Conservation (phyloP, 2,113 vertebrate species). For the Mirounga angustirostris region DNA sequence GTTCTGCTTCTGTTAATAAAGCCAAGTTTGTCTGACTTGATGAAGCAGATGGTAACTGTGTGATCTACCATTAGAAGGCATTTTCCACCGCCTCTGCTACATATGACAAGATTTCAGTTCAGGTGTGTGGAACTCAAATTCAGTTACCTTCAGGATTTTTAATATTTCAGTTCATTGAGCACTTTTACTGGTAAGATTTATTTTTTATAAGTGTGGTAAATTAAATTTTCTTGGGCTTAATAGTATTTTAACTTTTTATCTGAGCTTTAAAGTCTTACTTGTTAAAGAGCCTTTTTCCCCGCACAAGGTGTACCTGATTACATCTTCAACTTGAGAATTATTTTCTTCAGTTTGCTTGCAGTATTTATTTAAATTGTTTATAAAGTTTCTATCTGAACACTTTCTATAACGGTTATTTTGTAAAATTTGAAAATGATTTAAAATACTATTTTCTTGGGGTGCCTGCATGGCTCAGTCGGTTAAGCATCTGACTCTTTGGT, state of each 20-base stretch:
- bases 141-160: constrained; percentile 33
- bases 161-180: constrained; percentile 34
- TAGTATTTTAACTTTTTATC: constrained; percentile 61
- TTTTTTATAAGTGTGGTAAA: constrained; percentile 63
- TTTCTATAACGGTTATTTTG: background rate
- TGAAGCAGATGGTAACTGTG: constrained; percentile 64
- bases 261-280: constrained; percentile 52
- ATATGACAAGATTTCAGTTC: constrained; percentile 56
- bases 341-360: background rate
- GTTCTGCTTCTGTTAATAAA: constrained; percentile 35
- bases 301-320: background rate
- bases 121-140: constrained; percentile 1
- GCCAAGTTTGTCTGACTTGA: constrained; percentile 33
- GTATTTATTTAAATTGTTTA: background rate
- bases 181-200: constrained; percentile 31
- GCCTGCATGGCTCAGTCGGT: background rate
- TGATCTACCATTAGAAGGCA: constrained; percentile 60
- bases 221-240: constrained; percentile 49
- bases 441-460: background rate
- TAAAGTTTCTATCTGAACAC: constrained; percentile 1
- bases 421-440: constrained; percentile 36
- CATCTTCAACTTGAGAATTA: constrained; percentile 9
- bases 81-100: constrained; percentile 75
- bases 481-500: background rate
- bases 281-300: background rate